Evolutionary conservation across 2,113 vertebrate species (phyloP), one percentile per base, ranked within the genome.

Genomic region (Acinonyx jubatus): DNA sequence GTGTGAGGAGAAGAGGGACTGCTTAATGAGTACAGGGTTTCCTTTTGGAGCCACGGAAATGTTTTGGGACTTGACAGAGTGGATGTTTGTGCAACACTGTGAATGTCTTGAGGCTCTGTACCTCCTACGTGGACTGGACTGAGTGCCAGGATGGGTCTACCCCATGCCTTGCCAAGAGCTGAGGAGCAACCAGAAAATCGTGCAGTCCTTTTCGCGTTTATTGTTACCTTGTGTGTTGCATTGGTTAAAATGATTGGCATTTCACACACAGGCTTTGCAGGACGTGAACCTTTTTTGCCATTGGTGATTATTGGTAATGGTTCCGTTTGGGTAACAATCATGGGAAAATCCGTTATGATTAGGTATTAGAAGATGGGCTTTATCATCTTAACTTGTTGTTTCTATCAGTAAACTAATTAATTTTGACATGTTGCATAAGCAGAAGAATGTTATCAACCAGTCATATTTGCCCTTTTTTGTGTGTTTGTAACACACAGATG

Each of bases 101-200:
- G 19, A 29, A 31, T 14, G 2, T 23, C 23, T 11, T 12, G 48
- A 8, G 57, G 41, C 29, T 73, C 50, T 50, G 0, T 8, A 5
- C 33, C 5, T 25, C 27, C 79, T 14, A 3, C 2, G 1, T 1
- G 55, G 13, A 73, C 45, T n/a, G 55, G 19, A 36, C 15, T 45
- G n/a, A n/a, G n/a, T n/a, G 1, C 69, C 6, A 1, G 16, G 1
- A 0, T 2, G 1, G 0, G 0, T 79, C n/a, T 11, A 4, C 4
- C 0, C 31, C 13, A 2, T 5, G 12, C 29, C 7, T 1, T 13
- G 11, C 71, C 68, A 4, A 52, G 61, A 21, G 50, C 86, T 8
- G 78, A 18, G 2, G 6, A 1, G 33, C 88, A 69, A 1, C 27
- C 11, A 0, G 76, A 38, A 69, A 41, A 36, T 4, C 1, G 74